These are phyloP conservation scores for Rhadinocentrus ornatus DNA, from an alignment of 2,797 vertebrate genomes.

Conservation along the genomic window DNA sequence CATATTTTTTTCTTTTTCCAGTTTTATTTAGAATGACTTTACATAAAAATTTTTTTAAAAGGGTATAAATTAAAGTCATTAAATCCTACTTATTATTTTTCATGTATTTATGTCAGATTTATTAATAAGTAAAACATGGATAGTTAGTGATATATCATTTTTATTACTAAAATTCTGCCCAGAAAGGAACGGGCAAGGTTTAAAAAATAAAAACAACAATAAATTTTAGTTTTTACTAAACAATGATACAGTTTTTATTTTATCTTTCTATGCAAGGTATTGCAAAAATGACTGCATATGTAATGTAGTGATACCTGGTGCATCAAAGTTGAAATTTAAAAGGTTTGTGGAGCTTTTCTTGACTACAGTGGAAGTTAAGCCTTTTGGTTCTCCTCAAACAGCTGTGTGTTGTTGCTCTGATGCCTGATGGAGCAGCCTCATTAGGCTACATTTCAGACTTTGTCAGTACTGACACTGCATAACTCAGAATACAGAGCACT, in stretches of 20 bases:
- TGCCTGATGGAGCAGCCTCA: conserved; percentile 65
- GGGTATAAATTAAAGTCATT: neutral
- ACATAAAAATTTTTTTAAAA: too few relatives aligned
- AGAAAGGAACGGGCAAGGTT: neutral
- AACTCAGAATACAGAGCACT: conserved; percentile 49
- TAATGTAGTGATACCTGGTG: conserved; percentile 25
- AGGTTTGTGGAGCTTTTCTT: conserved; percentile 37
- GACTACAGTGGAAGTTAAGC: conserved; percentile 46
- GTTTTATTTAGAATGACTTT: too few relatives aligned
- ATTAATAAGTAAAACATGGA: neutral
- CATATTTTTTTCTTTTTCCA: too few relatives aligned
- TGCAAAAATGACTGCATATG: neutral
- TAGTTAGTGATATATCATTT: neutral
- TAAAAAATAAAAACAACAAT: neutral
- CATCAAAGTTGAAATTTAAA: conserved; percentile 30
- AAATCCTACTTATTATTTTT: neutral
- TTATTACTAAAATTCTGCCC: neutral
- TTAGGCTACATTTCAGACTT: conserved; percentile 69
- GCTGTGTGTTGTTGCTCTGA: conserved; percentile 50
- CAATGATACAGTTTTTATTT: neutral
- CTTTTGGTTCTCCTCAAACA: conserved; percentile 46
- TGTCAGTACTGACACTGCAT: conserved; percentile 64
- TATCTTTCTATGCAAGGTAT: neutral
- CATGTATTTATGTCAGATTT: neutral
- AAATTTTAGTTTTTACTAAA: neutral